A percentile compares a stretch with the other conserved stretches of the same genome.
These are phyloP conservation scores for Diplodus sargus DNA, from an alignment of 2,797 vertebrate genomes.

Conservation along the genomic window DNA sequence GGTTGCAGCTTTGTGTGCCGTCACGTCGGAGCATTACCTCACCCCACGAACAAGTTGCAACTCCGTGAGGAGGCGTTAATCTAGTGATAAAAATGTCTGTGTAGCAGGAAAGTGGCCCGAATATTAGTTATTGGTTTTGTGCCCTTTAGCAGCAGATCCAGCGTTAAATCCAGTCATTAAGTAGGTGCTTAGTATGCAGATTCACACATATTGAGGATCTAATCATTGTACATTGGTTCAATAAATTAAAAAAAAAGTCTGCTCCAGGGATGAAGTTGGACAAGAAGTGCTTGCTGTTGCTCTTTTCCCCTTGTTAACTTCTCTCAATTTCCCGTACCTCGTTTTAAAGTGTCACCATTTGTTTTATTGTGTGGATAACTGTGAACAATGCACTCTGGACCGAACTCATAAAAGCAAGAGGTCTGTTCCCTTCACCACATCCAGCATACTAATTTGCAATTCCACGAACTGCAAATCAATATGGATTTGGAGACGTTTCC, in stretches of 20 bases:
- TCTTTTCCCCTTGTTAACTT: neutral
- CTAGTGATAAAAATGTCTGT: neutral
- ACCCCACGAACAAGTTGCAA: neutral
- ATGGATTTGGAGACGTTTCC: slow-evolving; percentile 48
- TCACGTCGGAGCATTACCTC: slow-evolving; percentile 4
- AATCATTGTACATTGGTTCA: slow-evolving; percentile 26
- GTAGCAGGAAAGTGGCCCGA: neutral
- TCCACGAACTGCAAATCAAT: slow-evolving; percentile 52
- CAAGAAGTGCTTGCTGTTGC: slow-evolving; percentile 16
- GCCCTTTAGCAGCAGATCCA: slow-evolving; percentile 21
- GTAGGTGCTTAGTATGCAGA: slow-evolving; percentile 5
- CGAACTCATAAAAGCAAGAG: slow-evolving; percentile 30
- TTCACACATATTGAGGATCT: slow-evolving; percentile 17
- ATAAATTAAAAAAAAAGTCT: slow-evolving; percentile 7
- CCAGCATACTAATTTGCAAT: slow-evolving; percentile 31
- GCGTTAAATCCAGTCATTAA: slow-evolving; percentile 31
- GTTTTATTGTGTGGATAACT: slow-evolving; percentile 39
- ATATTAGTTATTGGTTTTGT: slow-evolving; percentile 21
- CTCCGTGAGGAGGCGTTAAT: neutral
- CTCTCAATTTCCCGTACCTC: neutral
- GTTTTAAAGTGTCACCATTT: slow-evolving; percentile 29
- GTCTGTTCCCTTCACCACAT: slow-evolving; percentile 26
- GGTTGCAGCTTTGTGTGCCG: neutral
- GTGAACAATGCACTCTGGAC: slow-evolving; percentile 34
- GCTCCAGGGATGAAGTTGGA: neutral